A percentile compares a stretch with the other conserved stretches of the same genome.
phyloP scores from a whole-genome alignment of 2,888 invertebrate species.

The Candidula unifasciata region DNA sequence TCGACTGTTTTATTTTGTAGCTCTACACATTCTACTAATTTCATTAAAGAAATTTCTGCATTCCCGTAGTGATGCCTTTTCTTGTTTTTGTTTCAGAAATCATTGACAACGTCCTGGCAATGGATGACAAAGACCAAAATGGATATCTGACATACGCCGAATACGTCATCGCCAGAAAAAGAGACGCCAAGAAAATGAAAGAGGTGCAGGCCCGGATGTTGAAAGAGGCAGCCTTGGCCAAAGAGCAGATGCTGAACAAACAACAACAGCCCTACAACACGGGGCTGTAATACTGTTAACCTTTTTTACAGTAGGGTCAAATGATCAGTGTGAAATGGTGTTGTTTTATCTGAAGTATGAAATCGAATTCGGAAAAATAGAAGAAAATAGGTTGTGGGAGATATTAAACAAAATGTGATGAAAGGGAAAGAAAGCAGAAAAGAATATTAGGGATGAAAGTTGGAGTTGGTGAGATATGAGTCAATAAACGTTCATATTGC shows the following conservation, averaged over 20 bases:
- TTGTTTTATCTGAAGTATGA: no score
- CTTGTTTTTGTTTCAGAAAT: constrained; percentile 82
- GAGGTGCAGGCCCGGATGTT: constrained; percentile 59
- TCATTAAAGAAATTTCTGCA: no score
- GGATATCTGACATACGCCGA: constrained; percentile 92
- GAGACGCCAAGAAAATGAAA: constrained; percentile 67
- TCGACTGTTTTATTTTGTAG: no score
- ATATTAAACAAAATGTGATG: no score
- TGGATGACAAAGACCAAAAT: constrained; percentile 90
- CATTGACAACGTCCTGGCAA: constrained; percentile 89
- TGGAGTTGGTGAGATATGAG: no score
- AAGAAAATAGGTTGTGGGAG: no score
- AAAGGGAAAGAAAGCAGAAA: no score
- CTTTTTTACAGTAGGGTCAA: neutral
- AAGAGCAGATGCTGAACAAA: constrained; percentile 57
- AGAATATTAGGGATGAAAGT: no score
- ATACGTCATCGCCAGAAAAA: constrained; percentile 79
- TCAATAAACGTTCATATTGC: no score
- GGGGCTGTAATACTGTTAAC: constrained; percentile 17
- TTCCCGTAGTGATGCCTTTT: neutral
- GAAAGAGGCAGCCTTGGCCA: constrained; percentile 54
- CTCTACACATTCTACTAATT: no score
- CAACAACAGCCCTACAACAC: constrained; percentile 45
- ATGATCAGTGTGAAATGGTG: neutral
- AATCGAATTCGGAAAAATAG: no score